Evolutionary conservation across 2,888 invertebrate genomes (phyloP).

Genomic region (Apamea sordens): DNA sequence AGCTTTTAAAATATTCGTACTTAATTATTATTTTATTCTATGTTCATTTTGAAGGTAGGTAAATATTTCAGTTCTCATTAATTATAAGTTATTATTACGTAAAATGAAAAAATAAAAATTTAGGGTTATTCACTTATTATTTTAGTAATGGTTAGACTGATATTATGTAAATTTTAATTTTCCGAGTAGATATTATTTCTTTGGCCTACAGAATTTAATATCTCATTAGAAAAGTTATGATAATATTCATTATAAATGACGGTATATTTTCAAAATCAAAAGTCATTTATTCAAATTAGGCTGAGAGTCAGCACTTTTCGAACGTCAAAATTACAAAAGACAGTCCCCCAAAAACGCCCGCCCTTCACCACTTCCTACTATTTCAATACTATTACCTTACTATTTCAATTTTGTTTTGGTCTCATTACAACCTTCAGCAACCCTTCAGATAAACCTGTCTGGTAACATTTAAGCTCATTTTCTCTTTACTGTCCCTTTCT

Average conservation of each 20-base stretch:
- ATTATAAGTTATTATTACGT: constrained; percentile 28
- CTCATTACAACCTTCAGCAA: not conserved
- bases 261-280: no score
- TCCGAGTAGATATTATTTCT: not conserved
- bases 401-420: not conserved
- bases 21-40: constrained; percentile 14
- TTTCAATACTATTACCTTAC: no score
- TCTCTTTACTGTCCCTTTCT: constrained; percentile 30
- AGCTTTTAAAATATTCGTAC: constrained; percentile 16
- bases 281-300: no score
- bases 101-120: not conserved
- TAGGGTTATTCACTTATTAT: not conserved
- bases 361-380: no score
- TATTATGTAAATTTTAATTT: not conserved
- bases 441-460: constrained; percentile 7
- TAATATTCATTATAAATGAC: not conserved
- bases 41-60: constrained; percentile 13
- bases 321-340: no score
- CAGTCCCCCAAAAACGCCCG: no score
- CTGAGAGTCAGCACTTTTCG: no score
- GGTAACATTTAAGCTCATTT: not conserved
- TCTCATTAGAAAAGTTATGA: not conserved
- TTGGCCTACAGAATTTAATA: not conserved
- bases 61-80: constrained; percentile 30
- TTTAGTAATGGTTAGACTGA: not conserved